Base-by-base conservation (phyloP, 2,113 vertebrate species). In the Ameiurus melas region DNA sequence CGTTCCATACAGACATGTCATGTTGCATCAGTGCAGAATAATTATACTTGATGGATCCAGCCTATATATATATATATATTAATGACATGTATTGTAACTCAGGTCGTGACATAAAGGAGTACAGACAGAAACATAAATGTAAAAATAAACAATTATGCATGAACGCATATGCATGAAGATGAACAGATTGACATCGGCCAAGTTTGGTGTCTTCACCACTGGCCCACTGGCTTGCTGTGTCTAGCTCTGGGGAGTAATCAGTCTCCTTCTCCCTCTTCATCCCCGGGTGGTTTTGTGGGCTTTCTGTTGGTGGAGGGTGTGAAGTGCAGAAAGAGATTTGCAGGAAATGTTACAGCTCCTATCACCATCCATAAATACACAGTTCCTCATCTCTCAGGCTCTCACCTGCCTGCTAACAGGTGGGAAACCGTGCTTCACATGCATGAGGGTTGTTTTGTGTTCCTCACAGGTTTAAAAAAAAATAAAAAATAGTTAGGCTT, bases 341-440 rank as follows among this genome's bases (percentile, higher is more conserved):
- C 92, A 80, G 90, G 93, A 20, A n/a, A 91, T 51, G 91, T 93
- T 94, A 90, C 92, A 90, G 73, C 83, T 73, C 86, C 83, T 70
- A 88, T 75, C 20, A n/a, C 64, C 2, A 55, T 57, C 85, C 55
- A 39, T 88, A 89, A 89, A 87, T 70, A 77, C 85, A 78, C 36
- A 55, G 5, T 62, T 85, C 12, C 60, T 81, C 39, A 84, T 39
- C 57, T 57, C 25, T 27, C 47, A 77, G 79, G 30, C 30, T 30
- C 57, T 78, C n/a, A 78, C 39, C 10, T 64, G 70, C 43, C 33
- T 77, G n/a, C 8, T 77, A 81, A 60, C 70, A 77, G 55, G 55
- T 86, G 71, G n/a, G 1, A 30, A 25, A 58, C 71, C 51, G 8
- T 62, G 25, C 55, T 78, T 17, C 14, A 78, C 36, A 60, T 27